Evolutionary conservation across 2,797 vertebrate genomes (phyloP).

Genomic region (Lepus townsendii): DNA sequence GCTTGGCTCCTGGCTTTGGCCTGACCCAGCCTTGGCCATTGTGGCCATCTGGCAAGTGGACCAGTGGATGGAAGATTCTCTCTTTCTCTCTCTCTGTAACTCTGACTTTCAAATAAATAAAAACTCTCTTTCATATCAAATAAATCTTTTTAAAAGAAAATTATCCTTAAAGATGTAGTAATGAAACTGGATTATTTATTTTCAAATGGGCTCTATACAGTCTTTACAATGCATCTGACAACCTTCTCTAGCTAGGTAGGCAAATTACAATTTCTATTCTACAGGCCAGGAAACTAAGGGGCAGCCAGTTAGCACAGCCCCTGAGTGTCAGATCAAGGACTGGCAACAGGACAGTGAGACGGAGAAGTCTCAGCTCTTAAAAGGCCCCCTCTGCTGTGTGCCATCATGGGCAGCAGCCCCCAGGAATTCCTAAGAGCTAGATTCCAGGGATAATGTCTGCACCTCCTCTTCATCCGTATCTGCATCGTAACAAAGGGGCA

Average conservation of each 20-base stretch:
- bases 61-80: too few relatives aligned
- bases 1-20: too few relatives aligned
- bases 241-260: background rate
- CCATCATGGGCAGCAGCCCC: background rate
- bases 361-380: background rate
- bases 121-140: too few relatives aligned
- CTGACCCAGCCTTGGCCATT: too few relatives aligned
- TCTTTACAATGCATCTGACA: background rate
- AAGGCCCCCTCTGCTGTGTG: background rate
- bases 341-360: too few relatives aligned
- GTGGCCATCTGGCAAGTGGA: too few relatives aligned
- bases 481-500: too few relatives aligned
- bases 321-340: background rate
- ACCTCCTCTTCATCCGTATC: too few relatives aligned
- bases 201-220: background rate
- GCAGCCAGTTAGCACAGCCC: background rate
- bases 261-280: background rate
- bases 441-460: background rate
- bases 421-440: background rate
- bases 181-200: background rate
- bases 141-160: too few relatives aligned
- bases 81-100: too few relatives aligned
- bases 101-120: too few relatives aligned
- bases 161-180: background rate
- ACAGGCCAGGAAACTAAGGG: slow-evolving; percentile 13